A percentile compares a stretch with the other conserved stretches of the same genome.
These are phyloP conservation scores for Pseudolaguvia tuberculata DNA, from an alignment of 2,113 vertebrate species.

Conservation along the genomic window DNA sequence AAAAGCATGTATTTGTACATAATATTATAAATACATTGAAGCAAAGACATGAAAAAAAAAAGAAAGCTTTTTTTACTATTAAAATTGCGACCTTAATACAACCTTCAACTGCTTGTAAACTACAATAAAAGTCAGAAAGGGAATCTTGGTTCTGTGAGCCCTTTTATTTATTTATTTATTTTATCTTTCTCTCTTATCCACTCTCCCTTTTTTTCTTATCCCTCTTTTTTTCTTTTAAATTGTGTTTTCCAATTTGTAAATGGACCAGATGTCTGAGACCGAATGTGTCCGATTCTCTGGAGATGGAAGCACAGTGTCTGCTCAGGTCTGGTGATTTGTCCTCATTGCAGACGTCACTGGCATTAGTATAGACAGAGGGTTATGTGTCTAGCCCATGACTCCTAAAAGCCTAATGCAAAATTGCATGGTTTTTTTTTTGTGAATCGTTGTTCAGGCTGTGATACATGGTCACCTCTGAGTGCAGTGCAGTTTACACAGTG, in stretches of 20 bases:
- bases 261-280: constrained; percentile 55
- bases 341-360: constrained; percentile 47
- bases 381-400: constrained; percentile 40
- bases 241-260: constrained; percentile 56
- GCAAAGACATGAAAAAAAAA: not conserved
- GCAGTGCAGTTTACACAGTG: constrained; percentile 30
- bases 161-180: constrained; percentile 16
- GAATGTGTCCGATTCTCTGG: constrained; percentile 49
- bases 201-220: constrained; percentile 17
- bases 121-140: constrained; percentile 39
- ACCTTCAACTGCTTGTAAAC: constrained; percentile 28
- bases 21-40: not conserved
- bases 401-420: constrained; percentile 42
- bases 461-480: constrained; percentile 14
- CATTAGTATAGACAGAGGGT: constrained; percentile 51
- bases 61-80: constrained; percentile 17
- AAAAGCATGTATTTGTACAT: constrained; percentile 8
- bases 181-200: constrained; percentile 1
- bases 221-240: constrained; percentile 43
- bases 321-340: constrained; percentile 48
- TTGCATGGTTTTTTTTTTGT: constrained; percentile 47
- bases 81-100: constrained; percentile 2
- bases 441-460: constrained; percentile 14
- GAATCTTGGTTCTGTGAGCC: no score
- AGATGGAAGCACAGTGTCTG: constrained; percentile 41